Percentiles rank a stretch among this genome's conserved stretches.
Evolutionary conservation across 1,140 invertebrate genomes (phyloP).

Genomic region (Drosophila cardini): DNA sequence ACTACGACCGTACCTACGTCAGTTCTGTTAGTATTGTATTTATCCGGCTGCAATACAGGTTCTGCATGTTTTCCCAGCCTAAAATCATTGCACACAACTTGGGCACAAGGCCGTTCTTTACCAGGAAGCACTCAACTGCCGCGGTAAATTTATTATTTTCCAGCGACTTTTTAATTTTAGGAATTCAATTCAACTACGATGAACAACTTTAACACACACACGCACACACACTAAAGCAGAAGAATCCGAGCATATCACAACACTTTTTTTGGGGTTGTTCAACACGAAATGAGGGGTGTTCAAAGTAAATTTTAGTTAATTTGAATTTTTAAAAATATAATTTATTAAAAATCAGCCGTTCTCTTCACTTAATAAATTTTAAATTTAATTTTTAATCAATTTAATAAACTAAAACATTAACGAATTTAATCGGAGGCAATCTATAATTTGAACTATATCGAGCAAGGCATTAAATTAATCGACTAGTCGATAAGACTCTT

Average conservation of each 20-base stretch:
- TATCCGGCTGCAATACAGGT: conserved; percentile 33
- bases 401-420: too few species aligned
- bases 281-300: too few species aligned
- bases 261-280: too few species aligned
- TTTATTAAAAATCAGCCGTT: too few species aligned
- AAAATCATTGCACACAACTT: conserved; percentile 50
- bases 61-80: conserved; percentile 42
- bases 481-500: not conserved
- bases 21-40: conserved; percentile 31
- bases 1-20: conserved; percentile 31
- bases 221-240: too few species aligned
- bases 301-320: too few species aligned
- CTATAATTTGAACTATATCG: too few species aligned
- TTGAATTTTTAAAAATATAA: too few species aligned
- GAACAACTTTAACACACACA: not conserved
- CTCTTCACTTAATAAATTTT: conserved; percentile 1
- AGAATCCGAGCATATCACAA: too few species aligned
- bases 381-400: not conserved
- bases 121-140: conserved; percentile 7
- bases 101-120: conserved; percentile 34
- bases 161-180: conserved; percentile 22
- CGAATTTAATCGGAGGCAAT: too few species aligned
- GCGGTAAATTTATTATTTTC: conserved; percentile 32
- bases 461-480: too few species aligned
- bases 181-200: conserved; percentile 49